Conservation (phyloP, 2,113 vertebrate species). For the Pelecanoides urinatrix region DNA sequence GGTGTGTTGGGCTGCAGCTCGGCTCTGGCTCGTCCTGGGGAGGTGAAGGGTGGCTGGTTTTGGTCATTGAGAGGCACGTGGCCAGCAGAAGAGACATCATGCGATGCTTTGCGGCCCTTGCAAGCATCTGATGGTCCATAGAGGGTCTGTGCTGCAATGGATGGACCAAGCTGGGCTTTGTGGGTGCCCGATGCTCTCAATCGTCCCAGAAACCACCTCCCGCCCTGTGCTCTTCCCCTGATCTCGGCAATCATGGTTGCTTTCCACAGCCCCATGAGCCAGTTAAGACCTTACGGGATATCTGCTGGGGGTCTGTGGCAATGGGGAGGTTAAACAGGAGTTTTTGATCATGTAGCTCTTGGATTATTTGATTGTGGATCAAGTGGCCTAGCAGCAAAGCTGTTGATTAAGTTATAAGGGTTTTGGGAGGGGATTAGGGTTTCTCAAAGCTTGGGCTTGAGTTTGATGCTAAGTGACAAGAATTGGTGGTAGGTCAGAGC, state of each 20-base stretch:
- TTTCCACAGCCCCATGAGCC: background rate
- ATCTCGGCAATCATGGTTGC: fast-evolving
- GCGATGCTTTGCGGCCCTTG: background rate
- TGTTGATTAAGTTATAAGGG: background rate
- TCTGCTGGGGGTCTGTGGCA: background rate
- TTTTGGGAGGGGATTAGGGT: background rate
- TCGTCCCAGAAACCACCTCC: background rate
- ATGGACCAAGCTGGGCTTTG: background rate
- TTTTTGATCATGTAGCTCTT: background rate
- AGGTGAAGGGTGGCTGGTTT: background rate
- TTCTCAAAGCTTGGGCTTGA: background rate
- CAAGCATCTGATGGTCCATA: background rate
- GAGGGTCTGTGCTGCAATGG: background rate
- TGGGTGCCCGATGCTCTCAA: too few species aligned
- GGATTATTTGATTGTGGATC: background rate
- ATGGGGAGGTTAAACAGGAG: background rate
- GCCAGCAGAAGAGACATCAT: background rate
- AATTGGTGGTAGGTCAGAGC: background rate
- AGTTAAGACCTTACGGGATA: background rate
- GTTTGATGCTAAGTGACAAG: background rate
- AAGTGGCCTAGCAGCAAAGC: background rate
- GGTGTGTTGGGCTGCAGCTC: background rate
- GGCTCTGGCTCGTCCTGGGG: background rate
- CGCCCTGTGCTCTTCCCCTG: background rate
- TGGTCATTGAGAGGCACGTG: fast-evolving